Evolutionary conservation across 2,888 invertebrate genomes (phyloP).

Genomic region (Plebejus melissa): DNA sequence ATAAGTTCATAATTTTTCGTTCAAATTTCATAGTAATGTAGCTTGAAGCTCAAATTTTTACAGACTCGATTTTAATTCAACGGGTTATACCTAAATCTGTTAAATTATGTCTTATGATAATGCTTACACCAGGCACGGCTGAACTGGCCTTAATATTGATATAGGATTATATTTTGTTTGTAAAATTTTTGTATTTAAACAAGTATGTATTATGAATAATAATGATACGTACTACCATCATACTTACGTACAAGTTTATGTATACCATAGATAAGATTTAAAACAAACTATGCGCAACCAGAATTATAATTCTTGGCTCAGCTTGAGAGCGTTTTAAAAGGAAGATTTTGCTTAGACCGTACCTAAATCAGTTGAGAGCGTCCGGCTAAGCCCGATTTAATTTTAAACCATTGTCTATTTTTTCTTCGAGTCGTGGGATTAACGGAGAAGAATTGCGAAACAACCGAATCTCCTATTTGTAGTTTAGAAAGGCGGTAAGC

Average conservation of each 20-base stretch:
- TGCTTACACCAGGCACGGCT: too few species aligned
- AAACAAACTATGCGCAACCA: not conserved
- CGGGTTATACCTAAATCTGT: too few species aligned
- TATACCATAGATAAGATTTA: not conserved
- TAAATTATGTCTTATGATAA: too few species aligned
- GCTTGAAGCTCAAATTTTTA: too few species aligned
- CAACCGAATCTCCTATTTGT: not conserved
- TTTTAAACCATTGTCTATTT: slow-evolving; percentile 7
- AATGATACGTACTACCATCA: not conserved
- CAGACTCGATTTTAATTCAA: too few species aligned
- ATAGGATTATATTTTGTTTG: too few species aligned
- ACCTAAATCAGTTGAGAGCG: slow-evolving; percentile 5
- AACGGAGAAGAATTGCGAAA: not conserved
- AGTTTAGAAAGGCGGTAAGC: not conserved
- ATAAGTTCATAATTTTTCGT: slow-evolving; percentile 40
- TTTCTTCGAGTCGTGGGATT: not conserved
- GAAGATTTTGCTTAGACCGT: slow-evolving; percentile 1
- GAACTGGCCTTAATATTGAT: too few species aligned
- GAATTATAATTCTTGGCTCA: not conserved
- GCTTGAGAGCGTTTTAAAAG: slow-evolving; percentile 9
- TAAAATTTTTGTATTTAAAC: too few species aligned
- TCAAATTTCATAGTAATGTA: too few species aligned
- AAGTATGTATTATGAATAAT: too few species aligned
- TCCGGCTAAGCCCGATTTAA: slow-evolving; percentile 1
- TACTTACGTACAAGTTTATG: not conserved